Evolutionary conservation across 2,888 invertebrate genomes (phyloP).

Genomic region (Oxytorus armatus): DNA sequence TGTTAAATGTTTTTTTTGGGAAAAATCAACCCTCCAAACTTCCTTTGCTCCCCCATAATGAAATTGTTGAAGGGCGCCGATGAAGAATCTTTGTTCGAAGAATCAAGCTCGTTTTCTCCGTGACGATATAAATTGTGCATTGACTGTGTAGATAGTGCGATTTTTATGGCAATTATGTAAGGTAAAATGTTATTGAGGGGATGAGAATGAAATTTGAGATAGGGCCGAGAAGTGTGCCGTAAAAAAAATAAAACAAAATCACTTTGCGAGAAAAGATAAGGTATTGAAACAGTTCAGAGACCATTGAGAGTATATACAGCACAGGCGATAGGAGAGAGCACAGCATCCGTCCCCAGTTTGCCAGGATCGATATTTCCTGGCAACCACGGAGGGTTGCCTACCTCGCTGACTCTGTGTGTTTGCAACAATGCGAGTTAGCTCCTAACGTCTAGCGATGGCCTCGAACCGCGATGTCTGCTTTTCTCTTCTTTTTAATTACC

Average conservation of each 20-base stretch:
- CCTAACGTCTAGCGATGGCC: conserved; percentile 75
- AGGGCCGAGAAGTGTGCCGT: conserved; percentile 59
- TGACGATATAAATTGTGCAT: not conserved
- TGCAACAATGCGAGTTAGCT: conserved; percentile 82
- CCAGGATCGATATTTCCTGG: conserved; percentile 83
- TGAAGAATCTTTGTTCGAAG: not conserved
- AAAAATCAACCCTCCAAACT: too few species aligned
- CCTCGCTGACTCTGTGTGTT: conserved; percentile 78
- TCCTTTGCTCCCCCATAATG: conserved; percentile 52
- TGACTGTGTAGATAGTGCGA: not conserved
- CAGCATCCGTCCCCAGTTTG: conserved; percentile 80
- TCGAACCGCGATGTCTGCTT: conserved; percentile 67
- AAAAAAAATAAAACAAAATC: conserved; percentile 16
- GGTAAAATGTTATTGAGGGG: not conserved
- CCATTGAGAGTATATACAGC: conserved; percentile 44
- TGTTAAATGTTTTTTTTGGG: too few species aligned
- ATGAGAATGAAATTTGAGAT: conserved; percentile 73
- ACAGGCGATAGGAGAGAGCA: conserved; percentile 66
- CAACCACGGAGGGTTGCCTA: conserved; percentile 82
- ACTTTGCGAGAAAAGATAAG: conserved; percentile 12
- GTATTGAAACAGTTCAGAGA: conserved; percentile 31
- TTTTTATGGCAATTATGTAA: not conserved
- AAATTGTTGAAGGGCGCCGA: conserved; percentile 44
- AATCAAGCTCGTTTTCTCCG: not conserved
- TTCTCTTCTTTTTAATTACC: conserved; percentile 6